Percentiles rank a stretch among this genome's conserved stretches.
These are phyloP conservation scores for Abscondita cerata DNA, from an alignment of 2,888 invertebrate genomes.

Conservation along the genomic window DNA sequence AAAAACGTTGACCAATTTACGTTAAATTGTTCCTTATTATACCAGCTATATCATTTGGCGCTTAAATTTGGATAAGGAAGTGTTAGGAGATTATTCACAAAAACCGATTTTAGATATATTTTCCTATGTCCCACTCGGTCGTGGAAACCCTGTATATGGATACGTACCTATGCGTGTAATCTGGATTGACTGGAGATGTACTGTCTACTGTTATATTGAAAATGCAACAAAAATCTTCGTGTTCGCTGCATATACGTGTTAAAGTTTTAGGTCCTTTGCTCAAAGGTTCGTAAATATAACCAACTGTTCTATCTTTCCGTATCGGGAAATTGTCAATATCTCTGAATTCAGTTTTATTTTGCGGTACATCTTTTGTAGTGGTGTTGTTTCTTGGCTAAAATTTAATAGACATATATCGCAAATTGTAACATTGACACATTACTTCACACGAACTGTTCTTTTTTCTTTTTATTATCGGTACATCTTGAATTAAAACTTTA, in stretches of 20 bases:
- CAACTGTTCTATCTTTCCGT: slow-evolving; percentile 29
- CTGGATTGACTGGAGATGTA: slow-evolving; percentile 2
- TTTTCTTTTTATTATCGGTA: slow-evolving; percentile 34
- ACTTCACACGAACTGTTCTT: slow-evolving; percentile 22
- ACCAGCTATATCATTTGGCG: no score
- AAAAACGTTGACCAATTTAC: no score
- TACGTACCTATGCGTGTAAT: slow-evolving; percentile 35
- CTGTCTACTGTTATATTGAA: slow-evolving; percentile 31
- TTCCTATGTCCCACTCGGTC: no score
- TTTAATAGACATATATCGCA: slow-evolving; percentile 1
- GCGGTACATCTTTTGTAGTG: background rate
- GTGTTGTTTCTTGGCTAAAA: slow-evolving; percentile 5
- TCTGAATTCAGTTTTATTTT: background rate
- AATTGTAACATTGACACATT: slow-evolving; percentile 8
- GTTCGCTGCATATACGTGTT: slow-evolving; percentile 31
- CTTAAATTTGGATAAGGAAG: no score
- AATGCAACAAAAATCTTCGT: slow-evolving; percentile 34
- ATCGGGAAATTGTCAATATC: slow-evolving; percentile 23
- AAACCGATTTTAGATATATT: no score
- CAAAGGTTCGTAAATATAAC: slow-evolving; percentile 24
- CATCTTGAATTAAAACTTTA: slow-evolving; percentile 37
- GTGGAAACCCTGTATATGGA: no score
- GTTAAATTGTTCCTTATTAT: no score
- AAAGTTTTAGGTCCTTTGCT: slow-evolving; percentile 28
- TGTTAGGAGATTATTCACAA: no score